Evolutionary conservation across 1,140 invertebrate species (phyloP).

Genomic region (Drosophila gunungcola): DNA sequence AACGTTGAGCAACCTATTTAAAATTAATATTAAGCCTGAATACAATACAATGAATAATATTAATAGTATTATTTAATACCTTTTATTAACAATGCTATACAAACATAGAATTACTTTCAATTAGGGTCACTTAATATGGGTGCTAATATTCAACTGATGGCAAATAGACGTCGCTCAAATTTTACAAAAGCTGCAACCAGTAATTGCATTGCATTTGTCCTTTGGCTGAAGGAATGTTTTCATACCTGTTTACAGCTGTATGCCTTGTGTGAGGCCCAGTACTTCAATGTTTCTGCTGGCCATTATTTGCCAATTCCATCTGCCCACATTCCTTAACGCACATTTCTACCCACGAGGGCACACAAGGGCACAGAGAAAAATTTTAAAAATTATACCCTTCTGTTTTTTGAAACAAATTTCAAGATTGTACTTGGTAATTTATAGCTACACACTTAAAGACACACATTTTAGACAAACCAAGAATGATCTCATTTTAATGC

Average conservation of each 20-base stretch:
- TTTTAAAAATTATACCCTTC: background rate
- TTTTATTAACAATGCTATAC: background rate
- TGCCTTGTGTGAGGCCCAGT: background rate
- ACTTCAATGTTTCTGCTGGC: slow-evolving; percentile 25
- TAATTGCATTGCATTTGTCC: background rate
- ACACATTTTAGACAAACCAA: no score
- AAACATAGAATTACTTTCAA: background rate
- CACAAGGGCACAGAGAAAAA: slow-evolving; percentile 1
- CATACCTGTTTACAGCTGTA: slow-evolving; percentile 21
- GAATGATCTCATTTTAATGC: no score
- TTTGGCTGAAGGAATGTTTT: background rate
- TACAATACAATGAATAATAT: no score
- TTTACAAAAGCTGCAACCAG: background rate
- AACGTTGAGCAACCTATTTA: no score
- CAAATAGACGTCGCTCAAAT: background rate
- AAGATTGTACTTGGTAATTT: no score
- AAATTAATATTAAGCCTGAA: no score
- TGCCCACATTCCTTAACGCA: slow-evolving; percentile 26
- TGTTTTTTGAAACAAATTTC: background rate
- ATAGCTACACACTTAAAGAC: no score
- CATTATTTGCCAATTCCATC: slow-evolving; percentile 64
- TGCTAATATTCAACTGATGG: background rate
- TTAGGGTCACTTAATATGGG: background rate
- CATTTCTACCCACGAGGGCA: background rate
- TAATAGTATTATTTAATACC: background rate